Base-by-base conservation (phyloP, 2,888 invertebrate species). In the Polymixis lichenea region DNA sequence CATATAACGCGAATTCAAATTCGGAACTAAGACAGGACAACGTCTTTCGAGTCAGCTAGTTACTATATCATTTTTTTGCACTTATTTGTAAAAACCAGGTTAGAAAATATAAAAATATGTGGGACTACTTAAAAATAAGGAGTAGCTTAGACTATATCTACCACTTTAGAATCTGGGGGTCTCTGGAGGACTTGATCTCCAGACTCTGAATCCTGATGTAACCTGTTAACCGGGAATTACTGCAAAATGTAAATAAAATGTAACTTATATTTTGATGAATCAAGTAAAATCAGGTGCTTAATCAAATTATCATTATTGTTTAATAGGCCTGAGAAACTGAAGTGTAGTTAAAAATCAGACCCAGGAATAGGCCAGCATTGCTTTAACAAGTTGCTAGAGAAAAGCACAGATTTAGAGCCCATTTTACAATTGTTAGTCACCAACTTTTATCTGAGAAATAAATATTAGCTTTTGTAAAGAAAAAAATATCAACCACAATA, bases 141-240 rank as follows among this genome's bases (percentile, higher is more conserved):
- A 38, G n/a, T 0, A 32, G 19, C 11, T 55, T 19, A 68, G 25
- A 58, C 38, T 28, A 1, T 4, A 66, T 17, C 11, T 51, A 51
- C 19, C 6, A n/a, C 32, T 5, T 9, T 19, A 9, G 19, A 13
- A 43, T 22, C 22, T 43, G 1, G 0, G 38, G 13, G 19, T n/a
- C n/a, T 43, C 17, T 43, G 2, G 0, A 38, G 8, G 8, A 19
- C 2, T 6, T n/a, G n/a, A 38, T 1, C 2, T 11, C 4, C 8
- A 55, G 19, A 25, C 58, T 56, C 25, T 38, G 25, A 55, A 25
- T 43, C 38, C 15, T 15, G 13, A 55, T 55, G 25, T 15, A 25
- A 56, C 19, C 8, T n/a, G 2, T 9, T n/a, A 43, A 11, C 19
- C 17, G 28, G 22, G 17, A 28, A 11, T 60, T 60, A 19, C 19